phyloP scores from a whole-genome alignment of 2,888 invertebrate genomes.

The Chymomyza fuscimana region DNA sequence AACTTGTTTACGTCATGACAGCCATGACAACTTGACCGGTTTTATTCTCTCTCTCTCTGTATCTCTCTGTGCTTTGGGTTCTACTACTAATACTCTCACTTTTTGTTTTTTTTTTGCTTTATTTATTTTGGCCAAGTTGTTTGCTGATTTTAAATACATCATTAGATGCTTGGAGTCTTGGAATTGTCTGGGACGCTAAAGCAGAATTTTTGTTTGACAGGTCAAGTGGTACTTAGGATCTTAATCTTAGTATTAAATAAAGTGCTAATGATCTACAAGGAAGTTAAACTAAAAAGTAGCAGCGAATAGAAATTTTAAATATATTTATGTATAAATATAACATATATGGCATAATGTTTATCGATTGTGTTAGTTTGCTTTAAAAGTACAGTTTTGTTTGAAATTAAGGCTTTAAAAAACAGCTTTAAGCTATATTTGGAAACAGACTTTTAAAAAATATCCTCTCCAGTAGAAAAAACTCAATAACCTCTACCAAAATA shows the following conservation, averaged over 20 bases:
- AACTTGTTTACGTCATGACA: constrained; percentile 69
- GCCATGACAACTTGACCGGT: constrained; percentile 47
- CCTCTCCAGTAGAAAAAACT: too few species aligned
- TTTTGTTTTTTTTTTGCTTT: constrained; percentile 29
- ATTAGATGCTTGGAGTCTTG: constrained; percentile 40
- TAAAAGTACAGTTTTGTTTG: too few species aligned
- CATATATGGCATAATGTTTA: too few species aligned
- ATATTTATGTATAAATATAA: too few species aligned
- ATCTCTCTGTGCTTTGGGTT: constrained; percentile 17
- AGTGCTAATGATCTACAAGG: neutral
- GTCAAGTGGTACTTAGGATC: neutral
- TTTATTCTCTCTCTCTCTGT: constrained; percentile 25
- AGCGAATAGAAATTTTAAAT: too few species aligned
- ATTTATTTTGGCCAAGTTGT: constrained; percentile 26
- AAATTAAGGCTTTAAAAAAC: too few species aligned
- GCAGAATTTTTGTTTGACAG: neutral
- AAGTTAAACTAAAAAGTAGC: neutral
- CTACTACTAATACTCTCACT: constrained; percentile 52
- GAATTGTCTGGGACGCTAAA: neutral
- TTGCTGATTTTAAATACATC: constrained; percentile 58
- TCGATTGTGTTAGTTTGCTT: too few species aligned
- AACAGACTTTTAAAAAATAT: too few species aligned
- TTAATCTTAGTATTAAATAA: neutral
- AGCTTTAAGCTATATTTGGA: too few species aligned
- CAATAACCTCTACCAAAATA: too few species aligned